Evolutionary conservation across 2,113 vertebrate species (phyloP), one percentile per base, ranked within the genome.

Genomic region (Chlamydotis undulata): DNA sequence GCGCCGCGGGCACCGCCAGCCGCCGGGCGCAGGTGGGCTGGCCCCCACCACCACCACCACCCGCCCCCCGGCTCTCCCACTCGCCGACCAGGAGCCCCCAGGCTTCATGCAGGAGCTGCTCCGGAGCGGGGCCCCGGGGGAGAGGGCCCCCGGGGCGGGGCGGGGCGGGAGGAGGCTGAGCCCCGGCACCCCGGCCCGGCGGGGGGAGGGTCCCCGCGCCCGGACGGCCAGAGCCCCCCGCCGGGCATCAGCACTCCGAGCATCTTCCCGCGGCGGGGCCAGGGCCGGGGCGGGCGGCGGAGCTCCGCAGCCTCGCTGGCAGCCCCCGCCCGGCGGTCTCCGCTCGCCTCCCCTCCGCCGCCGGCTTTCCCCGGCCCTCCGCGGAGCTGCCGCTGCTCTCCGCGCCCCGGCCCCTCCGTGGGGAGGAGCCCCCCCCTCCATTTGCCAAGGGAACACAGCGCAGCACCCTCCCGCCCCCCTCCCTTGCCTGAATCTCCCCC

Each of bases 11-110:
- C 88, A 83, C 83, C 37, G 80, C 90, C 92, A 65, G 92, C 61
- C 86, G 78, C 92, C 86, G 89, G 88, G 88, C 84, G 89, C 97
- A 94, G 94, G 94, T 90, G 94, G 71, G 93, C 50, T 69, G 53
- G 23, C 50, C 50, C 50, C 50, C 50, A 25, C 50, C 10, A 19
- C 49, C 49, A 18, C 73, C 41, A 41, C 41, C 41, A 41, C 41
- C 41, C 41, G 41, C 73, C 78, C 91, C 52, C 77, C 43, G n/a
- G 37, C 49, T 63, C 89, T 69, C 71, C 37, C 59, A 33, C 93
- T 91, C 76, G 60, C 80, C 39, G 89, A 82, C 19, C 80, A 59
- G 89, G 53, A 88, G 52, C 28, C 65, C 63, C 69, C 41, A 49
- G 37, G 52, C 90, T 83, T 87, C 90, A 29, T 60, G 76, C 88